These are phyloP conservation scores for Lampris megalopsis DNA, from an alignment of 2,113 vertebrate genomes.

Conservation along the genomic window DNA sequence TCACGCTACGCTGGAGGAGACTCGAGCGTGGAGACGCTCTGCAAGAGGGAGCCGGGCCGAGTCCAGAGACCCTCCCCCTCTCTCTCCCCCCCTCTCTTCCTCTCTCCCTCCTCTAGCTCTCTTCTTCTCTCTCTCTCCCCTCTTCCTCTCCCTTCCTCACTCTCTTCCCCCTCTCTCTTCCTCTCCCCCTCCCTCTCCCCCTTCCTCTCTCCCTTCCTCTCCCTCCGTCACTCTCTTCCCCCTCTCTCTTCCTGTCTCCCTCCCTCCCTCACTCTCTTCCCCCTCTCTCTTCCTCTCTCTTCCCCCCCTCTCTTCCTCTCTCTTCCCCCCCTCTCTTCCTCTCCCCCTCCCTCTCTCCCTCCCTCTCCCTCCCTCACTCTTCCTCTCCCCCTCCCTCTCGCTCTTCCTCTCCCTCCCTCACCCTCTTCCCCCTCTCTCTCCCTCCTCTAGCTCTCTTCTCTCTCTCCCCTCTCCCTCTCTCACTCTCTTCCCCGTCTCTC, in stretches of 20 bases:
- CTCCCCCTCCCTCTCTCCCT: too few species aligned
- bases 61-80: slow-evolving; percentile 3
- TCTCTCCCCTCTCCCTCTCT: too few species aligned
- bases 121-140: slow-evolving; percentile 7
- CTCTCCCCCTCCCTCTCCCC: not conserved
- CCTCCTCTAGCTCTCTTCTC: too few species aligned
- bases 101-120: not conserved
- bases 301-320: not conserved
- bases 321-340: too few species aligned
- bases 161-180: not conserved
- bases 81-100: not conserved
- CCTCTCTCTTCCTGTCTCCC: too few species aligned
- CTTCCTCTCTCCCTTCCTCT: not conserved
- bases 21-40: not conserved
- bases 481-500: too few species aligned
- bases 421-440: too few species aligned
- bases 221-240: too few species aligned
- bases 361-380: too few species aligned
- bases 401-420: too few species aligned
- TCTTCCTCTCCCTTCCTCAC: slow-evolving; percentile 1
- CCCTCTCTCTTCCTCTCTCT: not conserved
- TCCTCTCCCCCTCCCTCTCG: too few species aligned
- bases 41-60: not conserved
- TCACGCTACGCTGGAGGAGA: slow-evolving; percentile 26
- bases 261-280: not conserved